Conservation (phyloP, 2,113 vertebrate species). For the Plecturocebus donacophilus region DNA sequence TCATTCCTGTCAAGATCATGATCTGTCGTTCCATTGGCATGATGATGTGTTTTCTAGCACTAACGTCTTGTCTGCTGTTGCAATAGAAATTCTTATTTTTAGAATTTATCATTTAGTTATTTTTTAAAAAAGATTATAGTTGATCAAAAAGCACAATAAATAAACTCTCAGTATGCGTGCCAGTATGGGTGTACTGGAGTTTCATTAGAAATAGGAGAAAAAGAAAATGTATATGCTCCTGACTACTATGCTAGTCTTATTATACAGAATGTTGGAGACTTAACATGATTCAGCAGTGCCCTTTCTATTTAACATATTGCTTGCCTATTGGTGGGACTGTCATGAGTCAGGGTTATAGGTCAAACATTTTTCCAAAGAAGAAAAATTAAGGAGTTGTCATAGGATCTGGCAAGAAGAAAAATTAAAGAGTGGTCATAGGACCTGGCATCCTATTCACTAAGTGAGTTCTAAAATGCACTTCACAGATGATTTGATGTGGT, state of each 20-base stretch:
- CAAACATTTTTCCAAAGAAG: neutral
- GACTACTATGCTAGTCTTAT: neutral
- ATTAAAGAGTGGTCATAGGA: neutral
- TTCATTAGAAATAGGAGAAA: constrained; percentile 16
- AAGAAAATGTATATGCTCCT: neutral
- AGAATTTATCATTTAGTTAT: constrained; percentile 10
- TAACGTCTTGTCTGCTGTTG: constrained; percentile 56
- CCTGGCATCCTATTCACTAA: neutral
- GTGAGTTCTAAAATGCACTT: neutral
- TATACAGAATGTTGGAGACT: neutral
- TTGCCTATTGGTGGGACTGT: no score
- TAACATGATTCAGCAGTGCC: neutral
- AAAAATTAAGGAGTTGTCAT: neutral
- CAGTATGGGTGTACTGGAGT: neutral
- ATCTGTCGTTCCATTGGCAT: constrained; percentile 71
- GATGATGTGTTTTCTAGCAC: constrained; percentile 53
- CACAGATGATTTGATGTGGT: neutral
- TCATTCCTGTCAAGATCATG: constrained; percentile 63
- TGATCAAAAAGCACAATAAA: neutral
- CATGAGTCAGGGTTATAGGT: neutral
- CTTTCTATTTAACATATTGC: neutral
- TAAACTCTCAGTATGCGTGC: neutral
- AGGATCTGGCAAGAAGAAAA: neutral
- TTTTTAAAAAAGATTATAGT: neutral
- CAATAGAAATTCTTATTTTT: constrained; percentile 52